Conservation (phyloP, 2,113 vertebrate genomes). For the Leucopsar rothschildi region DNA sequence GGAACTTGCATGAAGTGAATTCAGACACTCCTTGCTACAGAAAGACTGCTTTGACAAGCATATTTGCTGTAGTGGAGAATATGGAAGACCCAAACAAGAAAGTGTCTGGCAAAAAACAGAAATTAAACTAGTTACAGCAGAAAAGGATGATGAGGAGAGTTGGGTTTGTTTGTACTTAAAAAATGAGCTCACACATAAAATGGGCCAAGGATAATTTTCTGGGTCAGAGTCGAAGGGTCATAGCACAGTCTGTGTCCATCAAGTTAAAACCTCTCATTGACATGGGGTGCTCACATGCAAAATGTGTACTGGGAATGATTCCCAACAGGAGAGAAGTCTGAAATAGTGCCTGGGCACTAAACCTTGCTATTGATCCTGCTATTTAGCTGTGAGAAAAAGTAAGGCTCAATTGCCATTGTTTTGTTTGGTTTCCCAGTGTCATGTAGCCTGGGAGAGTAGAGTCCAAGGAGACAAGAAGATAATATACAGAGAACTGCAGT, state of each 20-base stretch:
- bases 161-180: not conserved
- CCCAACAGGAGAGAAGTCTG: not conserved
- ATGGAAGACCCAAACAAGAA: not conserved
- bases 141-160: not conserved
- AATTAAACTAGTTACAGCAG: not conserved
- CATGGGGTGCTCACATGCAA: not conserved
- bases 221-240: not conserved
- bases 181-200: not conserved
- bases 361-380: not conserved
- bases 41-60: not conserved
- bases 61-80: not conserved
- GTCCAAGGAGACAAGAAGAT: constrained; percentile 29
- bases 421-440: not conserved
- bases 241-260: not conserved
- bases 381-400: not conserved
- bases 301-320: not conserved
- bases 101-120: not conserved
- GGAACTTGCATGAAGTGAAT: not conserved
- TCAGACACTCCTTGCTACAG: not conserved
- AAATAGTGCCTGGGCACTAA: not conserved
- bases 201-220: not conserved
- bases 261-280: not conserved
- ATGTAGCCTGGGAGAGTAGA: not conserved
- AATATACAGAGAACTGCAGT: not conserved
- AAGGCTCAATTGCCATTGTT: not conserved